These are phyloP conservation scores for Drosophila meridionalis DNA, from an alignment of 2,888 invertebrate species.

Conservation along the genomic window DNA sequence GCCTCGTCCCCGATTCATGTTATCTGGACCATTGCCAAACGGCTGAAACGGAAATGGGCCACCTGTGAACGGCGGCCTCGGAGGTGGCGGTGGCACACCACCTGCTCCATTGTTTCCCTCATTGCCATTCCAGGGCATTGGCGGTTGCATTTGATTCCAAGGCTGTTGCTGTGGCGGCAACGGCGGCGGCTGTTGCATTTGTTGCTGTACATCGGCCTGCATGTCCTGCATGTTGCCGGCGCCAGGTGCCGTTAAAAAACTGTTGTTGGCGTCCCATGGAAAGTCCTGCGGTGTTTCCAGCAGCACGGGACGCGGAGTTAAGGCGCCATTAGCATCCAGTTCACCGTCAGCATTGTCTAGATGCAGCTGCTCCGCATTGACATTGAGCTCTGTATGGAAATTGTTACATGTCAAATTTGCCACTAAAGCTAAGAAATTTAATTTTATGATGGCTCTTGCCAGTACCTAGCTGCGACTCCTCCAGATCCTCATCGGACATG, in stretches of 20 bases:
- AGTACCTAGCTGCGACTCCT: slow-evolving; percentile 84
- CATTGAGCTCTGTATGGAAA: slow-evolving; percentile 54
- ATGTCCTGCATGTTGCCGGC: slow-evolving; percentile 59
- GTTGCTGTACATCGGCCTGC: slow-evolving; percentile 54
- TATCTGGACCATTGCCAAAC: slow-evolving; percentile 65
- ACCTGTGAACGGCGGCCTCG: slow-evolving; percentile 46
- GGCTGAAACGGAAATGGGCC: slow-evolving; percentile 71
- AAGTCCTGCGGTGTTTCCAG: slow-evolving; percentile 82
- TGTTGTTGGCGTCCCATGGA: slow-evolving; percentile 74
- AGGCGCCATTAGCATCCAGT: slow-evolving; percentile 54
- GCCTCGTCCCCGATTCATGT: slow-evolving; percentile 66
- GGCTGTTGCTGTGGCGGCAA: slow-evolving; percentile 53
- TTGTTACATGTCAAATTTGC: slow-evolving; percentile 15
- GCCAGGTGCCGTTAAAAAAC: slow-evolving; percentile 43
- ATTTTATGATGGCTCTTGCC: not conserved
- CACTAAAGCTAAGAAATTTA: slow-evolving; percentile 23
- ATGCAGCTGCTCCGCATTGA: slow-evolving; percentile 41
- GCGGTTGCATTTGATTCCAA: slow-evolving; percentile 74
- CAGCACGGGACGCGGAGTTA: slow-evolving; percentile 73
- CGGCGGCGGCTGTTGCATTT: slow-evolving; percentile 53
- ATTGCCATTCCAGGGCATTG: slow-evolving; percentile 71
- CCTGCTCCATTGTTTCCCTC: slow-evolving; percentile 50
- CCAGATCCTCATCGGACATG: slow-evolving; percentile 91
- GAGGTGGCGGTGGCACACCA: slow-evolving; percentile 58
- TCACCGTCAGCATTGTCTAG: slow-evolving; percentile 49